Percentiles rank a stretch among this genome's conserved stretches.
Evolutionary conservation across 2,888 invertebrate genomes (phyloP).

Genomic region (Chrysomela aeneicollis): DNA sequence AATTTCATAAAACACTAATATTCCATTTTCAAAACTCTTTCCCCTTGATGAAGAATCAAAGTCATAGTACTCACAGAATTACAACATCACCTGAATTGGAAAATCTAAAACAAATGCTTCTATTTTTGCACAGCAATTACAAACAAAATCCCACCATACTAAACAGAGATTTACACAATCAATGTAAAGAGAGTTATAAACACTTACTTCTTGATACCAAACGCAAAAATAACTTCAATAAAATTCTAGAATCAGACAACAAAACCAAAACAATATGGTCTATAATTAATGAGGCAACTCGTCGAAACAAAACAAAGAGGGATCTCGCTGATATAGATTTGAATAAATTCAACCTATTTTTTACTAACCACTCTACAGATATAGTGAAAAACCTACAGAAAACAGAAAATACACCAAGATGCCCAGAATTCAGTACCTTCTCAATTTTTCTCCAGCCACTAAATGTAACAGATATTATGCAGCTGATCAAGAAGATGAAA

Average conservation of each 20-base stretch:
- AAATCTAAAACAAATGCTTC: conserved; percentile 1
- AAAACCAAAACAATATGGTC: too few relatives aligned
- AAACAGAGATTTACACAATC: conserved; percentile 4
- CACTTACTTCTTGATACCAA: too few relatives aligned
- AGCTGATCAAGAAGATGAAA: neutral
- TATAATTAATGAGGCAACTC: too few relatives aligned
- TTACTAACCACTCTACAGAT: neutral
- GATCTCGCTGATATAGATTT: conserved; percentile 8
- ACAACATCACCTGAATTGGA: too few relatives aligned
- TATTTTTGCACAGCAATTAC: conserved; percentile 6
- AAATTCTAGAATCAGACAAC: too few relatives aligned
- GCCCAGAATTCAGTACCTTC: neutral
- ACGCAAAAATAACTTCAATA: too few relatives aligned
- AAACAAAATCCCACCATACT: conserved; percentile 7
- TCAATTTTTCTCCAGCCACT: neutral
- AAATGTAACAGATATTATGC: neutral
- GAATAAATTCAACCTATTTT: neutral
- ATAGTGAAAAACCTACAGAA: neutral
- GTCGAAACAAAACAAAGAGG: neutral
- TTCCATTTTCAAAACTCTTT: too few relatives aligned
- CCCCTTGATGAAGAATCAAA: too few relatives aligned
- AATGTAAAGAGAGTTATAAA: too few relatives aligned
- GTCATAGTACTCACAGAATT: too few relatives aligned
- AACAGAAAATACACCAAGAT: neutral
- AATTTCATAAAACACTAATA: too few relatives aligned